These are phyloP conservation scores for Coracias cyanogaster DNA, from an alignment of 2,797 vertebrate species.

Conservation along the genomic window DNA sequence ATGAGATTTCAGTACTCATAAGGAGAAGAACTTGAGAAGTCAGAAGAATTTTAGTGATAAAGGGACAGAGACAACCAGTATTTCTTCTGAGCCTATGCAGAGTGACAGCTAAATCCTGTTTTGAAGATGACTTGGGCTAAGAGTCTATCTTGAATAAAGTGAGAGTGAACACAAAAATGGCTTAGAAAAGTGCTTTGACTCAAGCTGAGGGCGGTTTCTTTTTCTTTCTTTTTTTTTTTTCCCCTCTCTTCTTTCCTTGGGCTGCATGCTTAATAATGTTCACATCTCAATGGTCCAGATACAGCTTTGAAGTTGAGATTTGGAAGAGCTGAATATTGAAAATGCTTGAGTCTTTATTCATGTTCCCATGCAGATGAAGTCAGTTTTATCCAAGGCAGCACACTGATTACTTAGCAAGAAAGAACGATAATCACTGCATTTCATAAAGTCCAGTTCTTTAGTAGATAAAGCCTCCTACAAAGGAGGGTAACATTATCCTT, in stretches of 20 bases:
- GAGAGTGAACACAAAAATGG: neutral
- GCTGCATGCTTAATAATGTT: neutral
- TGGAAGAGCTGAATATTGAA: neutral
- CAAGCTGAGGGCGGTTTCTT: neutral
- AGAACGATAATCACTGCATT: neutral
- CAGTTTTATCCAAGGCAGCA: neutral
- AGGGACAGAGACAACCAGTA: neutral
- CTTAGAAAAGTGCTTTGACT: conserved; percentile 18
- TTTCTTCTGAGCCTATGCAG: neutral
- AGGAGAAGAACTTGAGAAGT: neutral
- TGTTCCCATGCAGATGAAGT: conserved; percentile 13
- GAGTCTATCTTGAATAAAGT: neutral
- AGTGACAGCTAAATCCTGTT: conserved; percentile 28
- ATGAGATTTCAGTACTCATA: neutral
- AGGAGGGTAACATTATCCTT: neutral
- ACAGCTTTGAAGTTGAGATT: conserved; percentile 23
- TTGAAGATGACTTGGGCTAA: conserved; percentile 27
- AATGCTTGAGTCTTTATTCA: neutral
- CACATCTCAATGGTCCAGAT: neutral
- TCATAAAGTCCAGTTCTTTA: neutral
- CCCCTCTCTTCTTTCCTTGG: neutral
- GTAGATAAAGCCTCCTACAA: neutral
- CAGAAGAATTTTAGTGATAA: neutral
- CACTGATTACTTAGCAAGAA: neutral
- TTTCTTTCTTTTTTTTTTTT: neutral